phyloP scores from a whole-genome alignment of 2,888 invertebrate species.

The Epistrophe grossulariae region DNA sequence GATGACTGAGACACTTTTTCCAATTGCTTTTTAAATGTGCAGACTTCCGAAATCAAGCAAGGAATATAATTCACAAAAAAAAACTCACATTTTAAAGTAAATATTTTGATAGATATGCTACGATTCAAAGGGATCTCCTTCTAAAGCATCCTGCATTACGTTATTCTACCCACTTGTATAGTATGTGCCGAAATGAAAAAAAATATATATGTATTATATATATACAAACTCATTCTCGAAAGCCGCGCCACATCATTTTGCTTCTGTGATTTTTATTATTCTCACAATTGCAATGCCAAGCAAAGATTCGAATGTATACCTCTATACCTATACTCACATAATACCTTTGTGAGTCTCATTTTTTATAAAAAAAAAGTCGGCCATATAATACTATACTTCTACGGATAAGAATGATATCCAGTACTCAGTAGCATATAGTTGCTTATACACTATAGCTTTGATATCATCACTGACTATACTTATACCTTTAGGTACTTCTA shows the following conservation, averaged over 20 bases:
- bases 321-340: not conserved
- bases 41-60: constrained; percentile 41
- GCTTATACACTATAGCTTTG: constrained; percentile 13
- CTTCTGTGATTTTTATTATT: constrained; percentile 57
- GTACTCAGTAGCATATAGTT: constrained; percentile 11
- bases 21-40: constrained; percentile 48
- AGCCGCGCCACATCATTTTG: constrained; percentile 21
- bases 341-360: constrained; percentile 61
- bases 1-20: constrained; percentile 72
- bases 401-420: constrained; percentile 19
- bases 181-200: not conserved
- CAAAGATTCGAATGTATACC: constrained; percentile 32
- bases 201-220: not conserved
- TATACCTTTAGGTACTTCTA: not conserved
- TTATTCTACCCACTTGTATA: constrained; percentile 22
- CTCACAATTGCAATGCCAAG: constrained; percentile 67
- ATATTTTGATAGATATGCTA: constrained; percentile 70
- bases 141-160: constrained; percentile 42
- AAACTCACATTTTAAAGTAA: constrained; percentile 60
- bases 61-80: not conserved
- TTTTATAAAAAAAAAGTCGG: constrained; percentile 27
- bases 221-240: constrained; percentile 33
- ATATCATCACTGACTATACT: constrained; percentile 3
- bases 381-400: constrained; percentile 41
- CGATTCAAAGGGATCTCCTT: constrained; percentile 57